Evolutionary conservation across 2,113 vertebrate genomes (phyloP), one percentile per base, ranked within the genome.

Genomic region (Phylloscopus trochiloides): DNA sequence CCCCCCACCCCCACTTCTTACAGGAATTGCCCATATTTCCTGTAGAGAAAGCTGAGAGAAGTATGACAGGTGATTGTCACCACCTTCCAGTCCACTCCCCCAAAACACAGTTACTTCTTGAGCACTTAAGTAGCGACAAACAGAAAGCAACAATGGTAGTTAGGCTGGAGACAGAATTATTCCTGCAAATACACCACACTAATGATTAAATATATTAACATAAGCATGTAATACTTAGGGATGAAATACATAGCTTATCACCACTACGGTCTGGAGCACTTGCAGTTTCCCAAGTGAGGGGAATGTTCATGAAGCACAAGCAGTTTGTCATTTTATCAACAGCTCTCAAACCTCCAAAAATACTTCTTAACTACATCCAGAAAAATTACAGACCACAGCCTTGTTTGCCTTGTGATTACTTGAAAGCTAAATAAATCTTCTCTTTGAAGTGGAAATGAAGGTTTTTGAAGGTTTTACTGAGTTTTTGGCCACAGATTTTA

Each of bases 361-460:
- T 96, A 97, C 89, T 95, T 92, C 36, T 89, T 58, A 95, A 97
- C 88, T 94, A 62, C 65, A 88, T 88, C 86, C 86, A 94, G 94
- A 91, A 96, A 92, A 97, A 96, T 96, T 97, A 97, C 68, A 97
- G 95, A 88, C 90, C 88, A 88, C 72, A 84, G 94, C 40, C 86
- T 71, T 55, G 67, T 95, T 96, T 92, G 90, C 96, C 92, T 95
- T 97, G 88, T 96, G 92, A 97, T 97, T 94, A 95, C 95, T 95
- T 94, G 74, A 67, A 94, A 86, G 93, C 96, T 95, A 96, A 95
- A 97, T 95, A 97, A 96, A 90, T 95, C 80, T 85, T 76, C 61
- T 90, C 91, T 97, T 88, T 96, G 92, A 96, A 95, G 92, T 76
- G 78, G 67, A 81, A 91, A 89, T 3, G 0, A 52, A 94, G 58